Conservation (phyloP, 2,888 invertebrate species). For the Eupithecia dodoneata region DNA sequence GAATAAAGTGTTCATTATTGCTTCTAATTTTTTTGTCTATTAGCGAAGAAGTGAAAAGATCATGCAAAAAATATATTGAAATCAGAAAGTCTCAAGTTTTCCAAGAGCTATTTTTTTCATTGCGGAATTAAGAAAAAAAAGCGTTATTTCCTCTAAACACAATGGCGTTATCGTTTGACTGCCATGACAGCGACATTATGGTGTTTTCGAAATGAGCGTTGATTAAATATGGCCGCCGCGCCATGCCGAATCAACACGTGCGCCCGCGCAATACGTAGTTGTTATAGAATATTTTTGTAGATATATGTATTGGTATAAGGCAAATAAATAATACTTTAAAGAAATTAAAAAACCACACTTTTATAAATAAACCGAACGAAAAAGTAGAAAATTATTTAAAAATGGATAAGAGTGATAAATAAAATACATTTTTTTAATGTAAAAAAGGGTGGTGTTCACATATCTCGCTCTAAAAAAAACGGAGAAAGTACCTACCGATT, state of each 20-base stretch:
- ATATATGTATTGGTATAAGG: neutral
- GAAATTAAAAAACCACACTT: too few relatives aligned
- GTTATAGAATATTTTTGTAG: neutral
- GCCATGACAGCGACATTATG: slow-evolving; percentile 64
- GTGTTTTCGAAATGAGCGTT: slow-evolving; percentile 70
- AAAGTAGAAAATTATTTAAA: too few relatives aligned
- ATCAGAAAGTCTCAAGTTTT: neutral
- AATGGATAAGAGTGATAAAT: too few relatives aligned
- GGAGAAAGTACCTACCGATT: neutral
- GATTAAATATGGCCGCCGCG: slow-evolving; percentile 66
- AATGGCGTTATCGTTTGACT: slow-evolving; percentile 43
- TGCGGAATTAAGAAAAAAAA: neutral
- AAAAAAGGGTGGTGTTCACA: neutral
- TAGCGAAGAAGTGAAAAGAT: too few relatives aligned
- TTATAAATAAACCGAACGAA: too few relatives aligned
- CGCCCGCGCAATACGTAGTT: slow-evolving; percentile 9
- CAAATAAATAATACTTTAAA: too few relatives aligned
- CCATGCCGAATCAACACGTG: slow-evolving; percentile 64
- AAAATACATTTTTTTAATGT: too few relatives aligned
- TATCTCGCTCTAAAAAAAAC: neutral
- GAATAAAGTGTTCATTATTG: too few relatives aligned
- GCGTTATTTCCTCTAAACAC: neutral
- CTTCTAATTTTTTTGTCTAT: too few relatives aligned
- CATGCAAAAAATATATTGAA: neutral
- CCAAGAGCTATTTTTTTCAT: neutral